Percentiles rank a stretch among this genome's conserved stretches.
These are phyloP conservation scores for Agrotis clavis DNA, from an alignment of 2,888 invertebrate species.

Conservation along the genomic window DNA sequence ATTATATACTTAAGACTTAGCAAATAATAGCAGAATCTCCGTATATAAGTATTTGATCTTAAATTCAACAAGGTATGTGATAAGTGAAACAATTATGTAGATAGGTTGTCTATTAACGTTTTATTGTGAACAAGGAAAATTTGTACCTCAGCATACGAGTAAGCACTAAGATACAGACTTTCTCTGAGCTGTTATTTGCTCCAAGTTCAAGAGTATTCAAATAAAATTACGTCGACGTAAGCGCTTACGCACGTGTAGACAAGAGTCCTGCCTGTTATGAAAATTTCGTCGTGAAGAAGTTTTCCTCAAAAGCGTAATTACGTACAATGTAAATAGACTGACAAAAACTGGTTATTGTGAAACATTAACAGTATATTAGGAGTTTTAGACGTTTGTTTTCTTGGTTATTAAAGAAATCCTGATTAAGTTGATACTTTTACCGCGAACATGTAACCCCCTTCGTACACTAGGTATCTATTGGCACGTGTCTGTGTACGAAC, in stretches of 20 bases:
- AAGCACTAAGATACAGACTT: not conserved
- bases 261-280: no score
- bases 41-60: slow-evolving; percentile 57
- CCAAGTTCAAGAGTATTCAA: slow-evolving; percentile 29
- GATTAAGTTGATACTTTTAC: not conserved
- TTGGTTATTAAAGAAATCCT: not conserved
- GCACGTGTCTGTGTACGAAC: no score
- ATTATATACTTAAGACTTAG: slow-evolving; percentile 36
- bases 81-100: slow-evolving; percentile 56
- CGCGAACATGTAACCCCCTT: not conserved
- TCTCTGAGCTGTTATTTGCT: not conserved
- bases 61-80: slow-evolving; percentile 58
- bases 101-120: slow-evolving; percentile 51
- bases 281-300: not conserved
- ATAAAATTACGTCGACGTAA: not conserved
- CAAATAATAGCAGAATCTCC: slow-evolving; percentile 48
- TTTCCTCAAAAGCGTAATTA: not conserved
- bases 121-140: slow-evolving; percentile 39
- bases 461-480: no score
- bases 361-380: not conserved
- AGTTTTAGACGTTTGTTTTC: not conserved
- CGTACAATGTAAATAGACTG: not conserved
- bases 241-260: not conserved
- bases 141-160: not conserved
- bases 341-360: not conserved